These are phyloP conservation scores for Spea multiplicata DNA, from an alignment of 2,113 vertebrate species.

Conservation along the genomic window DNA sequence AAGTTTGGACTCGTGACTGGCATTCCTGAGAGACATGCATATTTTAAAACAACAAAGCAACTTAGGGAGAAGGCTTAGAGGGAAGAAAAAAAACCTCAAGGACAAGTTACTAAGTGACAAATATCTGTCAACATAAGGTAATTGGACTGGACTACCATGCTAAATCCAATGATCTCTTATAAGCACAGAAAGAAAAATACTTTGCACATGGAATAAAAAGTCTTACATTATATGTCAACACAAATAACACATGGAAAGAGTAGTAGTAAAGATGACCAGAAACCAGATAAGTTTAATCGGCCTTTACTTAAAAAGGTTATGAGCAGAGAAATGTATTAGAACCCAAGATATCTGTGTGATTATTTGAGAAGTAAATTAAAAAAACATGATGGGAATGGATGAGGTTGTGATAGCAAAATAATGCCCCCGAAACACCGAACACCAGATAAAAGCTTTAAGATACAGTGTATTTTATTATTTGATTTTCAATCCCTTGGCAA, in stretches of 20 bases:
- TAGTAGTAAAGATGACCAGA: too few relatives aligned
- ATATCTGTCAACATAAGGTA: constrained; percentile 88
- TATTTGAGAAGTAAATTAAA: too few relatives aligned
- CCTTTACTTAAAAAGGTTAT: too few relatives aligned
- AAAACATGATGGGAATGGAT: too few relatives aligned
- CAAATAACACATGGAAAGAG: too few relatives aligned
- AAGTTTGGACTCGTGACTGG: constrained; percentile 99
- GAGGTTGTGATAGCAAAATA: too few relatives aligned
- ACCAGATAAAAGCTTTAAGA: neutral
- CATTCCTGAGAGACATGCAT: constrained; percentile 99
- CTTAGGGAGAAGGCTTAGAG: constrained; percentile 80
- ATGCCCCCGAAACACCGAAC: too few relatives aligned
- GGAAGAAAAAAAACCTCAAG: constrained; percentile 71
- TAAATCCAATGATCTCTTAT: neutral
- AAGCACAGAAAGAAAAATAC: constrained; percentile 19
- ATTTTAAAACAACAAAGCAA: constrained; percentile 99
- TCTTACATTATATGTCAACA: too few relatives aligned
- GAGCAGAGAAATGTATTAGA: too few relatives aligned
- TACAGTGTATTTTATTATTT: constrained; percentile 26
- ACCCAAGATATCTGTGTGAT: too few relatives aligned
- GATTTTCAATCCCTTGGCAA: neutral
- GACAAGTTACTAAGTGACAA: constrained; percentile 94
- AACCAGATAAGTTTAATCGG: too few relatives aligned
- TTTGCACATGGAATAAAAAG: too few relatives aligned
- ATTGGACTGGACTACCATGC: constrained; percentile 54